Percentiles rank a stretch among this genome's conserved stretches.
phyloP scores from a whole-genome alignment of 2,888 invertebrate species.

The Lamellibrachia satsuma region DNA sequence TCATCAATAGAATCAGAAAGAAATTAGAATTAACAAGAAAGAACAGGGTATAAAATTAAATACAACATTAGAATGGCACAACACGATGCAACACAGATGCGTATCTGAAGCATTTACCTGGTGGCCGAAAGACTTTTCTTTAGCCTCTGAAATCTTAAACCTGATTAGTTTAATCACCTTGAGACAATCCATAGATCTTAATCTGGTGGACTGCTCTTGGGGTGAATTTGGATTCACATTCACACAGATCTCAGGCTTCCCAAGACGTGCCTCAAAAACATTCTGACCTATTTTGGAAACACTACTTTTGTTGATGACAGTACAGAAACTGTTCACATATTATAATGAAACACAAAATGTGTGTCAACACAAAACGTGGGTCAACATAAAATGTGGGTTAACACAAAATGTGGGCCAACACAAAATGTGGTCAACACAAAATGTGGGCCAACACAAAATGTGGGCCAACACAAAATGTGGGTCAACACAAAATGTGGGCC shows the following conservation, averaged over 20 bases:
- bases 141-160: constrained; percentile 17
- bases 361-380: no score
- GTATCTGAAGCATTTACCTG: not conserved
- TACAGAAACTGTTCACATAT: not conserved
- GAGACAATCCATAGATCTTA: not conserved
- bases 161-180: not conserved
- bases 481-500: not conserved
- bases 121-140: not conserved
- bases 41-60: not conserved
- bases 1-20: not conserved
- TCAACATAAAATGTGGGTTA: no score
- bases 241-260: not conserved
- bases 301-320: not conserved
- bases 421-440: no score
- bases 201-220: not conserved
- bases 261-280: not conserved
- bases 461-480: no score
- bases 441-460: no score
- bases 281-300: not conserved
- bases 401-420: no score
- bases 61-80: not conserved
- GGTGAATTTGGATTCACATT: not conserved
- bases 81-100: not conserved
- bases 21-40: not conserved
- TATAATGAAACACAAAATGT: not conserved